Evolutionary conservation across 35 echinoderm and acorn worm genomes (phyloP).

Genomic region (Eucidaris tribuloides): DNA sequence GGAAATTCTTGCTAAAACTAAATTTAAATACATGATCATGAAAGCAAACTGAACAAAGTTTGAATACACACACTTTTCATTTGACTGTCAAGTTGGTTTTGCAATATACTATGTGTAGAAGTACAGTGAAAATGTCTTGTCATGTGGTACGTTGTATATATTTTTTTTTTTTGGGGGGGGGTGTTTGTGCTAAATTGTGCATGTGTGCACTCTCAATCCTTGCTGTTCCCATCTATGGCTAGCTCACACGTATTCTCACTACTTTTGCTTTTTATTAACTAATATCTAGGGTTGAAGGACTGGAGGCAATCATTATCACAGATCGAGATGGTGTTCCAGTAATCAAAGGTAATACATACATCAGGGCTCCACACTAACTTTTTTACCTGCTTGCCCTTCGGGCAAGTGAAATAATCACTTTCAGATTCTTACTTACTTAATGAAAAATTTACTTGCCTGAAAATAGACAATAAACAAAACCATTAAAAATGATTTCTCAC

Average conservation of each 20-base stretch:
- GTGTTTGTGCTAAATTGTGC: background rate
- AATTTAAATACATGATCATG: too few species aligned
- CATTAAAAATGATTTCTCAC: too few species aligned
- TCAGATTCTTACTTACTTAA: too few species aligned
- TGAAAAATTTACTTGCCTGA: too few species aligned
- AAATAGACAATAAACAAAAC: too few species aligned
- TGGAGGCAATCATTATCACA: constrained; percentile 86
- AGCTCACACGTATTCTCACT: background rate
- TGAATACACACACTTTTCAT: too few species aligned
- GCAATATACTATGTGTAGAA: background rate
- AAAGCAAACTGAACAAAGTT: too few species aligned
- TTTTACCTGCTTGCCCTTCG: too few species aligned
- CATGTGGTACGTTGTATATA: background rate
- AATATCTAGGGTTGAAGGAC: constrained; percentile 76
- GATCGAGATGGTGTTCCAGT: constrained; percentile 98
- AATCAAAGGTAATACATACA: constrained; percentile 75
- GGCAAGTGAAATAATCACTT: too few species aligned
- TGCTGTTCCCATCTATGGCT: background rate
- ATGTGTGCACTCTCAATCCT: background rate
- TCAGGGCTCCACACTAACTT: background rate
- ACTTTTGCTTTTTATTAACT: background rate
- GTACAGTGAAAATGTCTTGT: background rate
- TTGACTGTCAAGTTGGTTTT: too few species aligned
- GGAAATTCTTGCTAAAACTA: too few species aligned
- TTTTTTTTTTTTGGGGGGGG: background rate